phyloP scores from a whole-genome alignment of 2,797 vertebrate genomes.

The Poeciliopsis turneri region DNA sequence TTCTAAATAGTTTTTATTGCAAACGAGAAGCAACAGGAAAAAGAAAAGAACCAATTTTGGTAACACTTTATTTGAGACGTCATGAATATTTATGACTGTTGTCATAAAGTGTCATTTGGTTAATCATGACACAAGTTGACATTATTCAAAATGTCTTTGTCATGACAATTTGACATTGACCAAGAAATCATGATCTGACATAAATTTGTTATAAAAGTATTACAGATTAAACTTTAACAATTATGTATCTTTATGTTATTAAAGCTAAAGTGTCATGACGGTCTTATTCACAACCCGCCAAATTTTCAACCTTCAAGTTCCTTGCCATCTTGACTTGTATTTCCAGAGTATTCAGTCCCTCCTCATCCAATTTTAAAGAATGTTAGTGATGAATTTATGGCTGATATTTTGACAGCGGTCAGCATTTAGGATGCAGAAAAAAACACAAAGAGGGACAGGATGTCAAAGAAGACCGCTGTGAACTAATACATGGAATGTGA shows the following conservation, averaged over 20 bases:
- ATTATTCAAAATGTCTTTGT: no score
- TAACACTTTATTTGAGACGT: no score
- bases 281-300: no score
- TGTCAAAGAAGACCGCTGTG: not conserved
- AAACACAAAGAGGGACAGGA: not conserved
- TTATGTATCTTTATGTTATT: no score
- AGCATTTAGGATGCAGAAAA: not conserved
- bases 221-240: no score
- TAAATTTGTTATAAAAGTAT: no score
- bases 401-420: not conserved
- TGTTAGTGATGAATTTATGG: not conserved
- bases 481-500: not conserved
- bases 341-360: not conserved
- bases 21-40: not conserved
- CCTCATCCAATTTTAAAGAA: not conserved
- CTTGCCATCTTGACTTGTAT: not conserved
- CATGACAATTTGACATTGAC: no score
- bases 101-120: no score
- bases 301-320: not conserved
- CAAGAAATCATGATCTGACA: no score
- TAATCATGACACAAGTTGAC: no score
- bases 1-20: not conserved
- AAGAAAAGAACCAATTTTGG: not conserved
- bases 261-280: no score
- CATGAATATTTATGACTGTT: no score